A percentile compares a stretch with the other conserved stretches of the same genome.
Evolutionary conservation across 2,113 vertebrate genomes (phyloP).

Genomic region (Sorex araneus): DNA sequence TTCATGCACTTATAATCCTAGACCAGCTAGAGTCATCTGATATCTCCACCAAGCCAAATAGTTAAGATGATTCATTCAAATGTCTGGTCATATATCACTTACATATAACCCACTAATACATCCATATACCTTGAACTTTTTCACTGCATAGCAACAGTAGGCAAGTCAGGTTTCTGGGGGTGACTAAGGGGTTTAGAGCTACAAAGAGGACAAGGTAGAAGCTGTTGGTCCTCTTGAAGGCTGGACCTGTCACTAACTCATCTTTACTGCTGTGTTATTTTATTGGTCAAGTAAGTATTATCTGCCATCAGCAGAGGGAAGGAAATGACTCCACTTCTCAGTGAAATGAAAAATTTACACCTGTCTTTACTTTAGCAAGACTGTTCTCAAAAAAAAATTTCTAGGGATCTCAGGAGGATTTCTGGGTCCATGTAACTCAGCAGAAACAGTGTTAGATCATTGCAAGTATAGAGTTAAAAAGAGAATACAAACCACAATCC

Average conservation of each 20-base stretch:
- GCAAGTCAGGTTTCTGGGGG: background rate
- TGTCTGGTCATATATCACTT: background rate
- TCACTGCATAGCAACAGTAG: background rate
- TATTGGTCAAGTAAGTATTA: background rate
- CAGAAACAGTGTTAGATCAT: background rate
- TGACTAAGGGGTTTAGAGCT: background rate
- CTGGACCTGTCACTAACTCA: background rate
- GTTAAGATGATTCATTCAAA: background rate
- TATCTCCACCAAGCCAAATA: background rate
- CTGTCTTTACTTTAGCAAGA: background rate
- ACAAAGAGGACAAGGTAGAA: conserved; percentile 13
- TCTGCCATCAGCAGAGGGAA: background rate
- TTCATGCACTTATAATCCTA: background rate
- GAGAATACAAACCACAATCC: background rate
- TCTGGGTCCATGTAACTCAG: background rate
- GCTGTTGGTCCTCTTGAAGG: background rate
- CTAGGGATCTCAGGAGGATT: background rate
- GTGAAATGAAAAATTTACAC: background rate
- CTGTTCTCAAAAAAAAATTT: conserved; percentile 1
- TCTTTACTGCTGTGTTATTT: background rate
- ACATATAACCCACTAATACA: background rate
- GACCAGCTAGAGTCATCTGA: background rate
- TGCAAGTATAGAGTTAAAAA: conserved; percentile 14
- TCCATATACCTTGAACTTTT: background rate
- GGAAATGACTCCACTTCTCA: background rate